phyloP scores from a whole-genome alignment of 2,888 invertebrate genomes.

The Acanthosepion lycidas region DNA sequence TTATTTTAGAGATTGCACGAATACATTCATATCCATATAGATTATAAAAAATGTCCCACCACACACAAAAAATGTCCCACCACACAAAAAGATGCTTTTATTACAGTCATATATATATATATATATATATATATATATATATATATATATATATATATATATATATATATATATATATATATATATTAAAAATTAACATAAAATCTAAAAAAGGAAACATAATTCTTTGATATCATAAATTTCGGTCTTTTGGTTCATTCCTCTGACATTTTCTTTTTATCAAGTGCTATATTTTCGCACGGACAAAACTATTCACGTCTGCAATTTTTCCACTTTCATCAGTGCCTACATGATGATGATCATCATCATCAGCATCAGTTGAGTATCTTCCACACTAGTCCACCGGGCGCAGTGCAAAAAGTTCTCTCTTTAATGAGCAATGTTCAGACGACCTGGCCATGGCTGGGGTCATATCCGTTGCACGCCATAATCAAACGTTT shows the following conservation, averaged over 20 bases:
- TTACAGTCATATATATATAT: too few species aligned
- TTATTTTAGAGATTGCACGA: too few species aligned
- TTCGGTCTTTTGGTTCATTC: neutral
- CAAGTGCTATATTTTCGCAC: neutral
- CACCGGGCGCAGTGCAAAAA: neutral
- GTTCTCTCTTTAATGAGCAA: slow-evolving; percentile 15
- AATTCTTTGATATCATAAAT: too few species aligned
- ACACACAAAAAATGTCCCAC: too few species aligned
- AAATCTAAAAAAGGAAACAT: too few species aligned
- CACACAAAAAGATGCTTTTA: too few species aligned
- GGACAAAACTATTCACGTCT: neutral
- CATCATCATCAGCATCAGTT: neutral
- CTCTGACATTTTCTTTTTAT: neutral
- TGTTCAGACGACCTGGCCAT: slow-evolving; percentile 33
- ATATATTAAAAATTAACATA: too few species aligned
- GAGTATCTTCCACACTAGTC: neutral
- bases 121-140: too few species aligned
- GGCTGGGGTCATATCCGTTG: neutral
- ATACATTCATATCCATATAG: too few species aligned
- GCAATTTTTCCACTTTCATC: neutral
- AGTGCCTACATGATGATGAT: neutral
- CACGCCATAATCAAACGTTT: slow-evolving; percentile 13
- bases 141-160: too few species aligned
- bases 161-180: too few species aligned
- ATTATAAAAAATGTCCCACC: too few species aligned